phyloP scores from a whole-genome alignment of 2,797 vertebrate genomes.

The Cyprinella venusta region DNA sequence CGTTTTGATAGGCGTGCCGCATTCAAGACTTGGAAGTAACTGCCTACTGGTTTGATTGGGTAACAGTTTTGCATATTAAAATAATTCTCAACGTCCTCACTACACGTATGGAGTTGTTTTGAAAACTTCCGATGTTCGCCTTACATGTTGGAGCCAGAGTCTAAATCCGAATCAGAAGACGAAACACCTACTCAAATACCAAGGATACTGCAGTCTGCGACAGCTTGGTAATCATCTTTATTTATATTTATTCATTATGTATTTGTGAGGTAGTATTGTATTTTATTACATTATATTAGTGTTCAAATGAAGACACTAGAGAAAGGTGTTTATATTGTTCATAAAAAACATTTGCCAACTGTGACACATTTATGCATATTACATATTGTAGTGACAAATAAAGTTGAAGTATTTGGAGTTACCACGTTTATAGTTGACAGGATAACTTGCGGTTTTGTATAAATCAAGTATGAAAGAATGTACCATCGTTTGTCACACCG shows the following conservation, averaged over 20 bases:
- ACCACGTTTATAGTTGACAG: not conserved
- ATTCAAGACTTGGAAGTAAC: slow-evolving; percentile 7
- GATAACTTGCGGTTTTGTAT: not conserved
- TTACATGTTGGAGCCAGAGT: slow-evolving; percentile 5
- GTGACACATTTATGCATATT: not conserved
- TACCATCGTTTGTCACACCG: not conserved
- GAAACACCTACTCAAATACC: slow-evolving; percentile 3
- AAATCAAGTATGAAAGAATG: not conserved
- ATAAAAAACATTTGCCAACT: not conserved
- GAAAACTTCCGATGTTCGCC: not conserved
- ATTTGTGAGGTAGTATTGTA: slow-evolving; percentile 9
- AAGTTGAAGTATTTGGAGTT: not conserved
- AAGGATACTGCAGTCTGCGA: not conserved
- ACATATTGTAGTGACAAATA: not conserved
- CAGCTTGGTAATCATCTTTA: slow-evolving; percentile 11
- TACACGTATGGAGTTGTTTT: not conserved
- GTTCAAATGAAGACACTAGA: not conserved
- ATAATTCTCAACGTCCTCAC: not conserved
- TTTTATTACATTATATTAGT: not conserved
- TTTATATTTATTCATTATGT: slow-evolving; percentile 13
- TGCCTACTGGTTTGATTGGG: not conserved
- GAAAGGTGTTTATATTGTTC: not conserved
- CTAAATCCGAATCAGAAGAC: slow-evolving; percentile 2
- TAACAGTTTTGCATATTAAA: not conserved
- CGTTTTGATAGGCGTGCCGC: not conserved